Evolutionary conservation across 2,113 vertebrate genomes (phyloP), one percentile per base, ranked within the genome.

Genomic region (Triplophysa siluroides): DNA sequence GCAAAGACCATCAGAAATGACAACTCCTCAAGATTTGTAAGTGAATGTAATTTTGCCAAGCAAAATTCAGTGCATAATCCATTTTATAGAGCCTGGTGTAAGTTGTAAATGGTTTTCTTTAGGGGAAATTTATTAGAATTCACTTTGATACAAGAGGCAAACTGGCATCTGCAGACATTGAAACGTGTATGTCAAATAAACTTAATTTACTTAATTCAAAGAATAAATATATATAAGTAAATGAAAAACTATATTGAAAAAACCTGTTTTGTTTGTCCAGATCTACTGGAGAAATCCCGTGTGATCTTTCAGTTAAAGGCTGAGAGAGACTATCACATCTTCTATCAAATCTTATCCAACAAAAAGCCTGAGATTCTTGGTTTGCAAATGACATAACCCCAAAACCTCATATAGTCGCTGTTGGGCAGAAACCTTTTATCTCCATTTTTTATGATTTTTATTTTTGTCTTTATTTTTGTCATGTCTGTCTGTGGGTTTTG

Each of bases 61-160:
- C 23, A 11, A 19, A 6, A 76, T 8, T 33, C 1, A 66, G 26
- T 19, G 26, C 2, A 33, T 0, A 14, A 33, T 18, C 41, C 26
- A 13, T 47, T 78, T 74, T 23, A 56, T 65, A 12, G 33, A 58
- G 58, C 13, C 52, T 6, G 4, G 29, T 14, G n/a, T n/a, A 33
- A 70, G 1, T 10, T 19, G 54, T 69, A 79, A 23, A 5, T 78
- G 73, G 18, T 61, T 81, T 8, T 47, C 81, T 76, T 79, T 18
- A 96, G 96, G 96, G 97, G 41, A 98, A 98, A 92, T 98, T 98
- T 84, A 98, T 98, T 85, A 87, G 95, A 85, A 98, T 98, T 88
- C 96, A 98, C 85, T 98, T 98, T 78, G 96, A 96, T 76, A 86
- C 93, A 21, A 94, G 95, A 11, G 96, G 96, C 63, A 97, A 98